These are phyloP conservation scores for Delphinapterus leucas DNA, from an alignment of 2,113 vertebrate genomes.

Conservation along the genomic window DNA sequence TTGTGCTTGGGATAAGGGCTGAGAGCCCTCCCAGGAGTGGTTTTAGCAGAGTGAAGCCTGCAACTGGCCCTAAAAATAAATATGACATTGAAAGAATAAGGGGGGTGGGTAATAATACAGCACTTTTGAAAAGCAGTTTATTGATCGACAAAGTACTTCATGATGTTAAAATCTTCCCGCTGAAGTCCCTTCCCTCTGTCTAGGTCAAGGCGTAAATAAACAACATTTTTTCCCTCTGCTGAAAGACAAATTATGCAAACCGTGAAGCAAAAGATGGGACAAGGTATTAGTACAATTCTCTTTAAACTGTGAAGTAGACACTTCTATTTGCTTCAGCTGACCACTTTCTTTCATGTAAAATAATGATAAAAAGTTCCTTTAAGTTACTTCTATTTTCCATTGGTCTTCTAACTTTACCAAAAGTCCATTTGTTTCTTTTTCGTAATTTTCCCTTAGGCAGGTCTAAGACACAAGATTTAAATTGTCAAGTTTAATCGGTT, in stretches of 20 bases:
- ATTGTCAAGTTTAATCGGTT: conserved; percentile 35
- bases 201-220: conserved; percentile 66
- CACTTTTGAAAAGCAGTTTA: conserved; percentile 58
- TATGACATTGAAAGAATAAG: background rate
- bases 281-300: background rate
- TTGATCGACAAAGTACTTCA: conserved; percentile 45
- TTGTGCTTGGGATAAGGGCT: background rate
- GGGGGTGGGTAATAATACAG: background rate
- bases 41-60: background rate
- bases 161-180: conserved; percentile 67
- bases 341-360: background rate
- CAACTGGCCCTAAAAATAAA: conserved; percentile 56
- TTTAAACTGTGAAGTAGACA: background rate
- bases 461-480: background rate
- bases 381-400: conserved; percentile 28
- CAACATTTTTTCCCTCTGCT: background rate
- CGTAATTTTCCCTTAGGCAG: background rate
- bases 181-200: conserved; percentile 59
- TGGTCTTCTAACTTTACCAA: conserved; percentile 38
- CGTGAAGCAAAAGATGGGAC: conserved; percentile 38
- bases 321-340: background rate
- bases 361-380: background rate
- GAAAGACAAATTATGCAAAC: conserved; percentile 52
- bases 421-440: conserved; percentile 48
- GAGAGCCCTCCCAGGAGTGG: background rate